These are phyloP conservation scores for Cistogaster globosa DNA, from an alignment of 2,888 invertebrate species.

Conservation along the genomic window DNA sequence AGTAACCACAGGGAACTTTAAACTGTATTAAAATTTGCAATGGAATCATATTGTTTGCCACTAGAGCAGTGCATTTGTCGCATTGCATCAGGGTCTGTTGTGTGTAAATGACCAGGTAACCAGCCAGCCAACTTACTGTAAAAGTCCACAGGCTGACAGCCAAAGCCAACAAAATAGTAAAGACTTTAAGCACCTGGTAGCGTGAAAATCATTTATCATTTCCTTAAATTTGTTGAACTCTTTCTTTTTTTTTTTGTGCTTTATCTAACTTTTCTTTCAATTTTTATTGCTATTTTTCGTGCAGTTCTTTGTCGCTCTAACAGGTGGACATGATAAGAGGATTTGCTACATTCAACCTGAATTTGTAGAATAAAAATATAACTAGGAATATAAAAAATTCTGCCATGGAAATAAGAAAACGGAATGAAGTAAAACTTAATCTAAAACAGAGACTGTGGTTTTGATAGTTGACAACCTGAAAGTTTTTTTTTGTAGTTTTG, in stretches of 20 bases:
- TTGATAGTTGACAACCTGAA: constrained; percentile 63
- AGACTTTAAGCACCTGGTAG: constrained; percentile 71
- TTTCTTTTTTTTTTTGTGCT: background rate
- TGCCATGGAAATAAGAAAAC: constrained; percentile 21
- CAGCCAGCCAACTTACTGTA: constrained; percentile 51
- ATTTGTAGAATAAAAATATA: constrained; percentile 35
- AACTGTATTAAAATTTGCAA: constrained; percentile 67
- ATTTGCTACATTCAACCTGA: constrained; percentile 63
- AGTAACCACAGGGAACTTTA: constrained; percentile 67
- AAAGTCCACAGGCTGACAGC: constrained; percentile 53
- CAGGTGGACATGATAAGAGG: constrained; percentile 71
- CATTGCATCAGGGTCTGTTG: constrained; percentile 65
- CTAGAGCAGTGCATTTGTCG: constrained; percentile 70
- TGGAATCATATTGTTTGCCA: constrained; percentile 66
- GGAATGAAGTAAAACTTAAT: background rate
- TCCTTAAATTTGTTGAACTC: constrained; percentile 61
- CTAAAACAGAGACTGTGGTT: constrained; percentile 23
- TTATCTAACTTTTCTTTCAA: constrained; percentile 4
- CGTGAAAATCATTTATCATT: constrained; percentile 72
- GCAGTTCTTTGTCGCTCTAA: constrained; percentile 40
- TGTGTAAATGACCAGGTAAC: constrained; percentile 28
- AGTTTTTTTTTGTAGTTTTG: constrained; percentile 56
- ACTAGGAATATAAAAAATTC: constrained; percentile 10
- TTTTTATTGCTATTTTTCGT: constrained; percentile 7
- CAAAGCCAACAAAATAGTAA: constrained; percentile 67